phyloP scores from a whole-genome alignment of 2,888 invertebrate species.

The Aelia acuminata region DNA sequence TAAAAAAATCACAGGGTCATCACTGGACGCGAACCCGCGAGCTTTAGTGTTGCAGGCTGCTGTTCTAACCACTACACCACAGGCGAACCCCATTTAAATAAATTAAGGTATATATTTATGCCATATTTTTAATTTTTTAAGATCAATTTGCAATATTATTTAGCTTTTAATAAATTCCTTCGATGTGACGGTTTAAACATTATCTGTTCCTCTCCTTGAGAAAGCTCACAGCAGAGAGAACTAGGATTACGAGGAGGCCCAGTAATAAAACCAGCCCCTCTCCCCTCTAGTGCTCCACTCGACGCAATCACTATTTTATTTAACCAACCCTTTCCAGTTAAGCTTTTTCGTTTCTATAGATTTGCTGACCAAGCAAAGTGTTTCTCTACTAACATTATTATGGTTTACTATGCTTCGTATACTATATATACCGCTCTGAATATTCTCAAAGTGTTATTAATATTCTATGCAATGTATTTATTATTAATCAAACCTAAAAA shows the following conservation, averaged over 20 bases:
- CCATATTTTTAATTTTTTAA: too few species aligned
- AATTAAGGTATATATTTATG: too few species aligned
- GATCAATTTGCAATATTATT: neutral
- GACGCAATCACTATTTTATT: slow-evolving; percentile 9
- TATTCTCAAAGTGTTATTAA: neutral
- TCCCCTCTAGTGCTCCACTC: neutral
- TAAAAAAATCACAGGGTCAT: too few species aligned
- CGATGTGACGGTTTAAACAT: neutral
- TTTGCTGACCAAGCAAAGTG: slow-evolving; percentile 4
- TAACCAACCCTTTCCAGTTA: slow-evolving; percentile 13
- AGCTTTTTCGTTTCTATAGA: neutral
- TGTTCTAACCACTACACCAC: neutral
- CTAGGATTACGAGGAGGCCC: too few species aligned
- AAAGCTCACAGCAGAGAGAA: neutral
- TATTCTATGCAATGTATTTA: neutral
- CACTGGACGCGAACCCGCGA: too few species aligned
- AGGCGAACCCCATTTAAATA: too few species aligned
- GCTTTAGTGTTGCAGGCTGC: too few species aligned
- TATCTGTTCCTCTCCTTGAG: neutral
- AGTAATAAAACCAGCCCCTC: neutral
- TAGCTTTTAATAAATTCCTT: neutral
- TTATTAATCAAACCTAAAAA: too few species aligned
- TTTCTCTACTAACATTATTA: neutral
- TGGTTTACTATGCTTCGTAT: neutral
- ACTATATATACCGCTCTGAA: neutral